A percentile compares a stretch with the other conserved stretches of the same genome.
Evolutionary conservation across 2,888 invertebrate species (phyloP).

Genomic region (Panzeria rudis): DNA sequence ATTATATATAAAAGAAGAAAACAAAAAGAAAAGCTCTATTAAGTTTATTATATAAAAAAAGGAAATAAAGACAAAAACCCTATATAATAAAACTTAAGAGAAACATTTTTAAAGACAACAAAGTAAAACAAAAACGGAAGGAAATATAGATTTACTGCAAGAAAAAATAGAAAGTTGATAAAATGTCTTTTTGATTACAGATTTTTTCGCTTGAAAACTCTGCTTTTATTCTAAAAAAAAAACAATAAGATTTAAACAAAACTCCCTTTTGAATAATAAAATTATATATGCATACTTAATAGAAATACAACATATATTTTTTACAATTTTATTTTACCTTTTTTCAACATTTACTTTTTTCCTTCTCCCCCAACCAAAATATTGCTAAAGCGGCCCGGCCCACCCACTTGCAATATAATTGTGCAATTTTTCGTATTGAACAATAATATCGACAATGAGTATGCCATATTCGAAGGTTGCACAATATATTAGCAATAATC

Average conservation of each 20-base stretch:
- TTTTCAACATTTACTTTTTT: conserved; percentile 25
- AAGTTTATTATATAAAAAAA: conserved; percentile 65
- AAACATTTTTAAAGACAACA: background rate
- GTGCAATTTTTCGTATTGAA: too few relatives aligned
- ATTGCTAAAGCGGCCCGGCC: too few relatives aligned
- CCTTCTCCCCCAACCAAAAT: conserved; percentile 21
- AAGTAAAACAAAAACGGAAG: conserved; percentile 19
- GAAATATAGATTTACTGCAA: conserved; percentile 38
- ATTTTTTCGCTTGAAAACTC: conserved; percentile 65
- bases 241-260: conserved; percentile 25
- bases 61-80: conserved; percentile 31
- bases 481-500: too few relatives aligned
- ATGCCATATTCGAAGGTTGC: too few relatives aligned
- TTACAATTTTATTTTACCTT: conserved; percentile 28
- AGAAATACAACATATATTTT: conserved; percentile 29
- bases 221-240: conserved; percentile 54
- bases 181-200: conserved; percentile 56
- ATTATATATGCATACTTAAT: conserved; percentile 12
- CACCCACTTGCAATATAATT: too few relatives aligned
- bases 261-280: conserved; percentile 29
- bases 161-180: conserved; percentile 26
- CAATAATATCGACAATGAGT: too few relatives aligned
- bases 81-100: background rate
- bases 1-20: conserved; percentile 56
- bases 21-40: conserved; percentile 58